Base-by-base conservation (phyloP, 64 coral and sea anemone genomes). In the Porites lutea region DNA sequence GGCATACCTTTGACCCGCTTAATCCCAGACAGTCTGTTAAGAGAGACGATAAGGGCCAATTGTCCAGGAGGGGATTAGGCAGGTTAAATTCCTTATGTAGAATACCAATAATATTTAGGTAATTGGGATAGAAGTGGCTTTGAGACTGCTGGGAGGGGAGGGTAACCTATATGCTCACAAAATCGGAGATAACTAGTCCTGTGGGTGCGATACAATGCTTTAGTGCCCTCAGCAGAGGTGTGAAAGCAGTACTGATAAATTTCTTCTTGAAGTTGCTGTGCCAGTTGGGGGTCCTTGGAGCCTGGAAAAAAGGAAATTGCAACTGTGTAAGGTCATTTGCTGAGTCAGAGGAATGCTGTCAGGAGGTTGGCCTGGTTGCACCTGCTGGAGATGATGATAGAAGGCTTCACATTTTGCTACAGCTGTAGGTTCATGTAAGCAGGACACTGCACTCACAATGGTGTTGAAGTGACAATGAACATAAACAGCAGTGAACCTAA, bases 1-100 rank as follows among this genome's bases (percentile, higher is more conserved):
- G 71, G n/a, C 21, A 3, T 0, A 10, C 87, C 87, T 46, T 89
- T 89, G 9, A 77, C 50, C 6, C 86, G 86, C 63, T 88, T 88
- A 27, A 74, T 59, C 5, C 57, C 57, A 6, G 86, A n/a, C n/a
- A n/a, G n/a, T n/a, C n/a, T n/a, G n/a, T 88, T 2, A 88, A 54
- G 18, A 88, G 71, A 10, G 86, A 49, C 20, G 73, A 13, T 44
- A 88, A 16, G 12, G 59, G 69, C 86, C 68, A 88, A 74, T 88
- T 88, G 54, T 88, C 53, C 1, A 23, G 16, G 45, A 88, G 86
- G 48, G n/a, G n/a, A n/a, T n/a, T n/a, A n/a, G n/a, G n/a, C n/a
- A n/a, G n/a, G n/a, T n/a, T n/a, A n/a, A n/a, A n/a, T n/a, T n/a
- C n/a, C n/a, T n/a, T n/a, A n/a, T n/a, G n/a, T n/a, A n/a, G n/a